phyloP scores from a whole-genome alignment of 2,797 vertebrate genomes.

The Lates japonicus region DNA sequence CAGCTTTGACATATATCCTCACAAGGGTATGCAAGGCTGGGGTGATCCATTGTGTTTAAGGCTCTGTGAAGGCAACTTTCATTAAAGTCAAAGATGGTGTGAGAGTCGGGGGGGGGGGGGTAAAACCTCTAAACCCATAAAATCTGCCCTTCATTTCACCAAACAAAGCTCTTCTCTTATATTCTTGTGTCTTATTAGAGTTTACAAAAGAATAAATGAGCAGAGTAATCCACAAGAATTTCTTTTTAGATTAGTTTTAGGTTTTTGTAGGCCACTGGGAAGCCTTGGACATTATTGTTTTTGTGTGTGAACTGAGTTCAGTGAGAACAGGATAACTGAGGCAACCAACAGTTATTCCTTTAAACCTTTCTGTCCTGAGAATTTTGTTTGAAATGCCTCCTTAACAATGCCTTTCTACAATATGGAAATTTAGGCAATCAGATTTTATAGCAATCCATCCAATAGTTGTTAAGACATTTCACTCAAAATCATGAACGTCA shows the following conservation, averaged over 20 bases:
- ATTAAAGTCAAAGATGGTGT: slow-evolving; percentile 54
- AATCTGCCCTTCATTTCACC: slow-evolving; percentile 42
- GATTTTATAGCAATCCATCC: background rate
- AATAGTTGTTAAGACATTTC: background rate
- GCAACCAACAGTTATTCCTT: background rate
- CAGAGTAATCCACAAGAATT: slow-evolving; percentile 42
- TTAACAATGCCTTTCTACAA: background rate
- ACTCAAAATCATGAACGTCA: no score
- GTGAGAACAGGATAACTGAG: slow-evolving; percentile 4
- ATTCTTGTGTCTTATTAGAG: slow-evolving; percentile 21
- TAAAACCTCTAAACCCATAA: slow-evolving; percentile 35
- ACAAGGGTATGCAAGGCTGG: slow-evolving; percentile 52
- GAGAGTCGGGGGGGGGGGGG: slow-evolving; percentile 24
- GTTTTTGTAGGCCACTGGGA: slow-evolving; percentile 15
- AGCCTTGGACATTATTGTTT: slow-evolving; percentile 5
- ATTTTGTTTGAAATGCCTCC: background rate
- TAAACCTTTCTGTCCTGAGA: slow-evolving; percentile 3
- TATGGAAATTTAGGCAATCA: background rate
- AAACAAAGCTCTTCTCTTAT: slow-evolving; percentile 36
- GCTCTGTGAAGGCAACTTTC: slow-evolving; percentile 54
- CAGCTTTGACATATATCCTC: slow-evolving; percentile 68
- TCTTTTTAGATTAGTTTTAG: slow-evolving; percentile 18
- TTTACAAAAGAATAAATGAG: slow-evolving; percentile 13
- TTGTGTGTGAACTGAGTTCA: slow-evolving; percentile 8
- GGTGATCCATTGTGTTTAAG: slow-evolving; percentile 53